Evolutionary conservation across 2,113 vertebrate genomes (phyloP), one percentile per base, ranked within the genome.

Genomic region (Alosa alosa): DNA sequence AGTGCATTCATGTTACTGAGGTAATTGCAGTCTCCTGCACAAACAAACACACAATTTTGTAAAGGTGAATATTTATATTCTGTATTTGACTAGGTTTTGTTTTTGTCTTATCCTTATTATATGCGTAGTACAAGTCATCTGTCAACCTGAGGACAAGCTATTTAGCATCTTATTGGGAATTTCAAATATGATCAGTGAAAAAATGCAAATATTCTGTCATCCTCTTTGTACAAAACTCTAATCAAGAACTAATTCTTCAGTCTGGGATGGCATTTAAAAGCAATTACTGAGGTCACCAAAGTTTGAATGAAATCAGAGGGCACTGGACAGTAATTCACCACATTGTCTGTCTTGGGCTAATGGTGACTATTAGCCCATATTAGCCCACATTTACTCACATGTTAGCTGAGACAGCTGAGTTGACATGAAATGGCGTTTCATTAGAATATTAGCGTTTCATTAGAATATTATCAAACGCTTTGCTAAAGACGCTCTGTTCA

Each of bases 341-440:
- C 13, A 13, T 9, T 72, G 64, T 36, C 64, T 36, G 64, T 36
- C 31, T 72, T 20, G 15, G n/a, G 8, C 11, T 72, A 22, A 22
- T 64, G 60, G 6, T 6, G 20, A 64, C 7, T 5, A 64, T n/a
- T 64, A 13, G 20, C 20, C 20, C 31, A 31, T 13, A 72, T 72
- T 72, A 72, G 25, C 64, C n/a, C n/a, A 72, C 64, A 72, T 72
- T 72, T 72, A 72, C n/a, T 72, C 64, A 2, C 25, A 72, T 72
- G 31, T 72, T 18, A 60, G 55, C 55, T 60, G 55, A 60, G 55
- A 5, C 18, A 60, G 55, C 55, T 22, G 22, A 60, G 55, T 18
- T 22, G 18, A 60, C 55, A 60, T 60, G 4, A 22, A 22, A 60
- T 60, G 55, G 20, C 18, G 55, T 22, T 60, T 60, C 55, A 60